Percentiles rank a stretch among this genome's conserved stretches.
Conservation (phyloP, 2,113 vertebrate genomes). For the Pao palembangensis region DNA sequence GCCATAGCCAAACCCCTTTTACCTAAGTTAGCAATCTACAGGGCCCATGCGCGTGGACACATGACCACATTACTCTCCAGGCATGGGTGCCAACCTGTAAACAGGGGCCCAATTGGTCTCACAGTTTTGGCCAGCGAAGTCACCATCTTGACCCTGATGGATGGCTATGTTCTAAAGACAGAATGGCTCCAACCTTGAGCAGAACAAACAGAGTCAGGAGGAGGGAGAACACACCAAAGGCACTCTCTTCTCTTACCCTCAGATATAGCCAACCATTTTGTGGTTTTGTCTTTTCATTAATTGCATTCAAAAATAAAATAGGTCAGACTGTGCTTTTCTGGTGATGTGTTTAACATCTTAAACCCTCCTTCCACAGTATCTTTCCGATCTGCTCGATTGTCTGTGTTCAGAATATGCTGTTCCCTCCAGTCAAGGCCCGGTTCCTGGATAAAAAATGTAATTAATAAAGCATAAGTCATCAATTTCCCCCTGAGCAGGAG, state of each 20-base stretch:
- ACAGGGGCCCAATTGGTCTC: conserved; percentile 10
- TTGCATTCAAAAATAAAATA: conserved; percentile 2
- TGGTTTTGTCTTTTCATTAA: conserved; percentile 9
- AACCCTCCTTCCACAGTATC: conserved; percentile 19
- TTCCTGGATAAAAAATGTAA: conserved; percentile 31
- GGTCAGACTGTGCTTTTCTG: background rate
- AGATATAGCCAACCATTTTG: background rate
- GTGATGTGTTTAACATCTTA: conserved; percentile 18
- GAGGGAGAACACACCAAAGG: background rate
- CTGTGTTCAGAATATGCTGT: conserved; percentile 28
- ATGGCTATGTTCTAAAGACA: conserved; percentile 5
- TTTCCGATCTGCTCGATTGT: conserved; percentile 4
- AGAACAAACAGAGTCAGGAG: conserved; percentile 27
- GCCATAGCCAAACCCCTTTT: background rate
- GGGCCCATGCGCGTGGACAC: background rate
- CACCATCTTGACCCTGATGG: conserved; percentile 23
- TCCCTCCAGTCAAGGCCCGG: conserved; percentile 13
- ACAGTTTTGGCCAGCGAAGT: background rate
- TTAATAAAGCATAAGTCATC: conserved; percentile 31
- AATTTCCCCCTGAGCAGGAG: conserved; percentile 15
- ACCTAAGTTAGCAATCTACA: background rate
- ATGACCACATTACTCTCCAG: conserved; percentile 11
- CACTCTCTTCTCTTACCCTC: background rate
- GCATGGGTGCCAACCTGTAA: conserved; percentile 22
- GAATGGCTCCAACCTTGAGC: conserved; percentile 42